These are phyloP conservation scores for Drosophila birchii DNA, from an alignment of 2,888 invertebrate species.

Conservation along the genomic window DNA sequence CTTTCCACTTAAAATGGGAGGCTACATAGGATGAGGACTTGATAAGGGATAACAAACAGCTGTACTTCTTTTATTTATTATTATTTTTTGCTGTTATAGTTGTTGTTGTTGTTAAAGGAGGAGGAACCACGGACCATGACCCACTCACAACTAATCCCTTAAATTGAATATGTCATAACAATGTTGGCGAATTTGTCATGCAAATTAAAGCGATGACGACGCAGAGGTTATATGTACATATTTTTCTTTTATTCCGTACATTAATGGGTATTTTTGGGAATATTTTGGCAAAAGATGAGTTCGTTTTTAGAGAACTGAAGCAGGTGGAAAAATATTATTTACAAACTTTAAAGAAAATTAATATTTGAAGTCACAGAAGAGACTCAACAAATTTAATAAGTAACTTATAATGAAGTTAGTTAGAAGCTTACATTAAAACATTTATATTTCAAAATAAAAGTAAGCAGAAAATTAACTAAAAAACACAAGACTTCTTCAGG, in stretches of 20 bases:
- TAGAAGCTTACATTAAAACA: neutral
- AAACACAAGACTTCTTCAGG: too few species aligned
- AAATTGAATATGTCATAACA: slow-evolving; percentile 80
- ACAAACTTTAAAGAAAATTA: too few species aligned
- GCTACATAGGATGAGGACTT: slow-evolving; percentile 11
- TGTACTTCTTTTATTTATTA: slow-evolving; percentile 18
- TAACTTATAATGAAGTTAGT: neutral
- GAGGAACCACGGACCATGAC: slow-evolving; percentile 30
- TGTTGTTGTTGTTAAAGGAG: neutral
- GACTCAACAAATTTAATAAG: neutral
- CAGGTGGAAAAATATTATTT: neutral
- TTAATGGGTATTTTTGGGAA: slow-evolving; percentile 13
- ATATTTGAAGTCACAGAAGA: neutral
- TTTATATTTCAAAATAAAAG: neutral
- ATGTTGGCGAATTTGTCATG: slow-evolving; percentile 77
- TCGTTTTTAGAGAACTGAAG: too few species aligned
- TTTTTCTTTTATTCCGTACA: slow-evolving; percentile 18
- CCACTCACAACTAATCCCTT: slow-evolving; percentile 68
- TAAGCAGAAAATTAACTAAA: rapidly evolving
- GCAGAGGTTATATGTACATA: slow-evolving; percentile 44
- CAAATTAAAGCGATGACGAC: slow-evolving; percentile 76
- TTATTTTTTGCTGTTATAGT: neutral
- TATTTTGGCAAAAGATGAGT: neutral
- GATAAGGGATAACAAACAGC: slow-evolving; percentile 42
- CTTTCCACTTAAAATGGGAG: slow-evolving; percentile 1